Evolutionary conservation across 2,888 invertebrate species (phyloP).

Genomic region (Scaptomyza polygonia): DNA sequence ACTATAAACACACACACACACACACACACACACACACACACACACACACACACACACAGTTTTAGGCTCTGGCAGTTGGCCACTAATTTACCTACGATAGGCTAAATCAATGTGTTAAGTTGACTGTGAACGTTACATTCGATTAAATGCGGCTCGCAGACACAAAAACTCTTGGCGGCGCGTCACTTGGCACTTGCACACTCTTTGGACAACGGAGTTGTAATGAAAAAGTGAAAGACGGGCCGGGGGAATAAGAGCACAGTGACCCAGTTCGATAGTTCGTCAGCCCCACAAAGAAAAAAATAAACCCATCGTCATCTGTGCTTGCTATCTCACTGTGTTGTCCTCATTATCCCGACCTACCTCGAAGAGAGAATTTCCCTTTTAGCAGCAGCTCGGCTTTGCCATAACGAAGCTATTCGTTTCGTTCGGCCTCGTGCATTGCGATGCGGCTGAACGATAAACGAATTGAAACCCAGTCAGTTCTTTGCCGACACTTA

Average conservation of each 20-base stretch:
- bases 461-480: slow-evolving; percentile 7
- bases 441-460: slow-evolving; percentile 1
- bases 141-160: slow-evolving; percentile 67
- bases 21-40: slow-evolving; percentile 17
- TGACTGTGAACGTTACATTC: slow-evolving; percentile 77
- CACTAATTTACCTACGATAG: slow-evolving; percentile 70
- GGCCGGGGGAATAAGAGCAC: slow-evolving; percentile 12
- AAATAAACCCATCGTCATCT: slow-evolving; percentile 11
- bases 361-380: slow-evolving; percentile 56
- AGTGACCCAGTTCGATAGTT: slow-evolving; percentile 65
- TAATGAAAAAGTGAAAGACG: neutral
- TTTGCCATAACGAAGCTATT: slow-evolving; percentile 8
- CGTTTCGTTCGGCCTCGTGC: slow-evolving; percentile 2
- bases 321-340: slow-evolving; percentile 6
- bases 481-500: slow-evolving; percentile 50
- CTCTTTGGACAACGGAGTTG: neutral
- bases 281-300: slow-evolving; percentile 44
- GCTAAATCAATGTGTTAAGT: slow-evolving; percentile 73
- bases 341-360: slow-evolving; percentile 20
- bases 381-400: slow-evolving; percentile 20
- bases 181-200: slow-evolving; percentile 32
- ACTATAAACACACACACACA: slow-evolving; percentile 12
- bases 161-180: slow-evolving; percentile 44
- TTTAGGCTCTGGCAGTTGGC: slow-evolving; percentile 41
- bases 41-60: slow-evolving; percentile 1